Evolutionary conservation across 2,113 vertebrate species (phyloP).

Genomic region (Hoplias malabaricus): DNA sequence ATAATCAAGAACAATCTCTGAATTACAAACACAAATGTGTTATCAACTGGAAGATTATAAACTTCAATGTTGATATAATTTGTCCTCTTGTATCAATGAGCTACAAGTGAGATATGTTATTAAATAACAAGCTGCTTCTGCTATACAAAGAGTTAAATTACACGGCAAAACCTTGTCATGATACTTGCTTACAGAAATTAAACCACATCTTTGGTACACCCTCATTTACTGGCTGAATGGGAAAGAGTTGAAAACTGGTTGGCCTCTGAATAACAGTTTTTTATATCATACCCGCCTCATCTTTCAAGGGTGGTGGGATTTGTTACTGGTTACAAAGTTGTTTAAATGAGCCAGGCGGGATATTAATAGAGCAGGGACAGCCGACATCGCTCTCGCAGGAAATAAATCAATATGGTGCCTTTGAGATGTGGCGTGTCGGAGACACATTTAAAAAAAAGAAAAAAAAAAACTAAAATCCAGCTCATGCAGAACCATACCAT

Average conservation of each 20-base stretch:
- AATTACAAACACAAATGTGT: no score
- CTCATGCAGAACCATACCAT: constrained; percentile 16
- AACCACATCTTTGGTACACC: not conserved
- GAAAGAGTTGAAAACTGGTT: not conserved
- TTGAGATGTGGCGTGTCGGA: constrained; percentile 44
- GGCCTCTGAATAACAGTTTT: not conserved
- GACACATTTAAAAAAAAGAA: constrained; percentile 10
- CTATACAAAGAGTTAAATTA: not conserved
- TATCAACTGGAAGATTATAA: no score
- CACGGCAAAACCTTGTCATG: not conserved
- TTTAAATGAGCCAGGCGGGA: constrained; percentile 63
- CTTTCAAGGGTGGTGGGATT: constrained; percentile 36
- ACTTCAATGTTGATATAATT: no score
- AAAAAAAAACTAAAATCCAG: no score
- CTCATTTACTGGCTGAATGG: not conserved
- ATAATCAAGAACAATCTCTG: no score
- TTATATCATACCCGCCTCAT: not conserved
- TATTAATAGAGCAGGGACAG: constrained; percentile 64
- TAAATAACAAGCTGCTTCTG: no score
- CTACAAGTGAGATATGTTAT: not conserved
- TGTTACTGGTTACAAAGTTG: constrained; percentile 56
- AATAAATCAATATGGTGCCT: constrained; percentile 66
- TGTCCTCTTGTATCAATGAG: no score
- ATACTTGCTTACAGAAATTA: not conserved
- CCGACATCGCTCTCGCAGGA: constrained; percentile 53